phyloP scores from a whole-genome alignment of 2,888 invertebrate genomes.

The Conistra vaccinii region DNA sequence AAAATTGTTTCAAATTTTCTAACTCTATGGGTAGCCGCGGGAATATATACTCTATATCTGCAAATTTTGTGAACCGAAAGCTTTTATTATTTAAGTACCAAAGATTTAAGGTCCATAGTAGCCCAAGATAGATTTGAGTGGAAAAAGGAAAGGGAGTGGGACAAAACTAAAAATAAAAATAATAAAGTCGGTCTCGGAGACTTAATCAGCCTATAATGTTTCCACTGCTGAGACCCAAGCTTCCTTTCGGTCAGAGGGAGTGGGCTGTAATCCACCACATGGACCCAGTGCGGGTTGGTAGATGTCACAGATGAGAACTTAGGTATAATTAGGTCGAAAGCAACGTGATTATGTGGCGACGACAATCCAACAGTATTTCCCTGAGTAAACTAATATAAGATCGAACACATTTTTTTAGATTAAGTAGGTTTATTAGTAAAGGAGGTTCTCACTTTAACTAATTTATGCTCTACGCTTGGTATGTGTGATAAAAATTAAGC shows the following conservation, averaged over 20 bases:
- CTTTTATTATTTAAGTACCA: background rate
- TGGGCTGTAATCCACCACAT: no score
- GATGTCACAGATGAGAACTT: background rate
- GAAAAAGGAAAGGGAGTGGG: background rate
- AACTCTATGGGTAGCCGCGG: constrained; percentile 39
- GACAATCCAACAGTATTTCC: constrained; percentile 20
- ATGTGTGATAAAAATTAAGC: background rate
- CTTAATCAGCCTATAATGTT: no score
- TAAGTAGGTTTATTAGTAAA: background rate
- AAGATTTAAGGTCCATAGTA: background rate
- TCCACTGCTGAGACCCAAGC: no score
- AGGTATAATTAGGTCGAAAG: constrained; percentile 19
- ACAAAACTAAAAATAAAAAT: background rate
- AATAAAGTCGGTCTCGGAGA: background rate
- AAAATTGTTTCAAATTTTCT: constrained; percentile 80
- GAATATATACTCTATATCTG: constrained; percentile 67
- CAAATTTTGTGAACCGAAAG: constrained; percentile 68
- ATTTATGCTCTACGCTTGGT: background rate
- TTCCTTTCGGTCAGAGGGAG: no score
- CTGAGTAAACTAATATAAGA: constrained; percentile 9
- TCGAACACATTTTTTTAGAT: constrained; percentile 6
- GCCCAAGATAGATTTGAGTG: background rate
- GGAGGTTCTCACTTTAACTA: background rate
- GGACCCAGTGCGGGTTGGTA: no score
- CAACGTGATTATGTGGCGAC: constrained; percentile 8